Evolutionary conservation across 2,888 invertebrate species (phyloP).

Genomic region (Sphaerolaimus hirsutus): DNA sequence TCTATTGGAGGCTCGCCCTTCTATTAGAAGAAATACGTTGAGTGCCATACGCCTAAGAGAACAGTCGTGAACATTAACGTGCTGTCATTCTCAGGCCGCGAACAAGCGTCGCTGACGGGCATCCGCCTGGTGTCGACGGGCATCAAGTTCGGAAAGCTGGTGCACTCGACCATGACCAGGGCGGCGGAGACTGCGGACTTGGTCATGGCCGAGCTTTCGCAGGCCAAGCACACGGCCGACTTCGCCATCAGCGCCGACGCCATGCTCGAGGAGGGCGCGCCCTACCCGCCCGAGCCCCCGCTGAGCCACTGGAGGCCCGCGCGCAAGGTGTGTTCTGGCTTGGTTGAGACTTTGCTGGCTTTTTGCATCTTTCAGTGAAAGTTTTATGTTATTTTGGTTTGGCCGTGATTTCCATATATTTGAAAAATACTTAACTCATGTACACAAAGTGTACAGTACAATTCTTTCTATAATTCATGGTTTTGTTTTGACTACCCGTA

Average conservation of each 20-base stretch:
- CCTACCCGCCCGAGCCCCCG: constrained; percentile 75
- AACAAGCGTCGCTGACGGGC: constrained; percentile 66
- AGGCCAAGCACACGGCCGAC: no score
- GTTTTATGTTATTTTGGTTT: not conserved
- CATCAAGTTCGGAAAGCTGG: constrained; percentile 51
- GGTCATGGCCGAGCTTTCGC: not conserved
- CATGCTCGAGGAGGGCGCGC: constrained; percentile 73
- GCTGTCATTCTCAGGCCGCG: constrained; percentile 38
- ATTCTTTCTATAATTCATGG: no score
- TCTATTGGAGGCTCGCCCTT: no score
- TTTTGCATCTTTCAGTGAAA: not conserved
- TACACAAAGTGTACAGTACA: no score
- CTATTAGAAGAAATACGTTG: no score
- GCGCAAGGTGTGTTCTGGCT: constrained; percentile 35
- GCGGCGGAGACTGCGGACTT: not conserved
- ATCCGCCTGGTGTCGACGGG: constrained; percentile 46
- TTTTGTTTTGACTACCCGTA: no score
- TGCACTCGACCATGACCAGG: constrained; percentile 71
- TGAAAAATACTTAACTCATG: no score
- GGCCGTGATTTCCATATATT: not conserved
- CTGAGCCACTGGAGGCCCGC: constrained; percentile 65
- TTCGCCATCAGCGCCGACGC: constrained; percentile 10
- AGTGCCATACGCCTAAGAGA: not conserved
- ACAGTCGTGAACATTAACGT: not conserved
- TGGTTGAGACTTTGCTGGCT: not conserved